These are phyloP conservation scores for Rhynchonycteris naso DNA, from an alignment of 2,797 vertebrate genomes.

Conservation along the genomic window DNA sequence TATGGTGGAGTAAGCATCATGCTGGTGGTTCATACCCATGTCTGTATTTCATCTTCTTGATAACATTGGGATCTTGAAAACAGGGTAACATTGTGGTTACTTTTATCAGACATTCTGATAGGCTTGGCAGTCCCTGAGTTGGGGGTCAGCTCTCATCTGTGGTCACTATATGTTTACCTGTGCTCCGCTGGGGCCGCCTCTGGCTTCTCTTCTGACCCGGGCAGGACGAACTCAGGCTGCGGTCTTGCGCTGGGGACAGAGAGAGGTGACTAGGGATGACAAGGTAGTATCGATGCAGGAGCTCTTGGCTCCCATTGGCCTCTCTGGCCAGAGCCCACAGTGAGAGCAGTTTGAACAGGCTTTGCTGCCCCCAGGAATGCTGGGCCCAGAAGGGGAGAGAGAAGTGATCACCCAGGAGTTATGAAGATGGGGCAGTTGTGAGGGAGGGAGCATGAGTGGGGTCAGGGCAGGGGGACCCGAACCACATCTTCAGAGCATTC, in stretches of 20 bases:
- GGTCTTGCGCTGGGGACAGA: constrained; percentile 37
- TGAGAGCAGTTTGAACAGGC: too few species aligned
- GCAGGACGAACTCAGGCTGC: constrained; percentile 52
- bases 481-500: neutral
- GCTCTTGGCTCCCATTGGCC: neutral
- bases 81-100: rapidly evolving
- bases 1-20: rapidly evolving
- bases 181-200: constrained; percentile 1
- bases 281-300: rapidly evolving
- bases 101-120: rapidly evolving
- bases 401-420: neutral
- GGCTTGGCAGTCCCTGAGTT: rapidly evolving
- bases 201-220: constrained; percentile 68
- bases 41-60: neutral
- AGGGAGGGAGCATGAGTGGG: rapidly evolving
- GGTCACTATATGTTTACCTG: neutral
- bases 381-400: neutral
- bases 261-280: neutral
- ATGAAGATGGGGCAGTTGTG: neutral
- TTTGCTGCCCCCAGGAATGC: neutral
- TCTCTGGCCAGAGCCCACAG: rapidly evolving
- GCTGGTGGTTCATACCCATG: rapidly evolving
- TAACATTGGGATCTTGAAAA: rapidly evolving
- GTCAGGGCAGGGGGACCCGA: rapidly evolving
- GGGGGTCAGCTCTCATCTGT: rapidly evolving